phyloP scores from a whole-genome alignment of 2,797 vertebrate genomes.

The Phrynocephalus guinanensis region DNA sequence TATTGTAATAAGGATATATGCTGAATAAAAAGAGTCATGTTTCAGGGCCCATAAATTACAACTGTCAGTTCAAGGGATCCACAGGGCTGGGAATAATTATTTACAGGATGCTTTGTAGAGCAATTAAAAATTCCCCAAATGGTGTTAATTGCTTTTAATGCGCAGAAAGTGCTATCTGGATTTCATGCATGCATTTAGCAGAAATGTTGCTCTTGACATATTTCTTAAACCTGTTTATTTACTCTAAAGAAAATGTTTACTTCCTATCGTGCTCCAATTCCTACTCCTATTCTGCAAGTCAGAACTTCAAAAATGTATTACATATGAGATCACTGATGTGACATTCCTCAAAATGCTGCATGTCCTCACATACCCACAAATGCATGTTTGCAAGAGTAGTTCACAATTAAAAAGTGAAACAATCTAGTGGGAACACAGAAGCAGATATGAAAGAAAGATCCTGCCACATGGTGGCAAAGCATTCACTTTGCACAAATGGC shows the following conservation, averaged over 20 bases:
- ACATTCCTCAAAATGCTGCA: background rate
- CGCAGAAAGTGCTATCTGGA: slow-evolving; percentile 48
- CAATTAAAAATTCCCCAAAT: slow-evolving; percentile 81
- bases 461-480: background rate
- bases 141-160: slow-evolving; percentile 77
- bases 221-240: slow-evolving; percentile 44
- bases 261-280: background rate
- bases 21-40: slow-evolving; percentile 72
- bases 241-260: slow-evolving; percentile 16
- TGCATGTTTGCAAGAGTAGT: background rate
- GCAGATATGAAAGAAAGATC: background rate
- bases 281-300: background rate
- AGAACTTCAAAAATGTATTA: slow-evolving; percentile 5
- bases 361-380: background rate
- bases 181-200: slow-evolving; percentile 54
- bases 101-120: slow-evolving; percentile 78
- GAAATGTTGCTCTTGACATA: slow-evolving; percentile 51
- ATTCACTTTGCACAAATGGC: background rate
- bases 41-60: slow-evolving; percentile 80
- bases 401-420: background rate
- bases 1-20: slow-evolving; percentile 78
- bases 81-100: slow-evolving; percentile 79
- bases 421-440: background rate
- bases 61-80: slow-evolving; percentile 79
- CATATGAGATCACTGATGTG: background rate